Base-by-base conservation (phyloP, 2,113 vertebrate genomes). In the Pandion haliaetus region DNA sequence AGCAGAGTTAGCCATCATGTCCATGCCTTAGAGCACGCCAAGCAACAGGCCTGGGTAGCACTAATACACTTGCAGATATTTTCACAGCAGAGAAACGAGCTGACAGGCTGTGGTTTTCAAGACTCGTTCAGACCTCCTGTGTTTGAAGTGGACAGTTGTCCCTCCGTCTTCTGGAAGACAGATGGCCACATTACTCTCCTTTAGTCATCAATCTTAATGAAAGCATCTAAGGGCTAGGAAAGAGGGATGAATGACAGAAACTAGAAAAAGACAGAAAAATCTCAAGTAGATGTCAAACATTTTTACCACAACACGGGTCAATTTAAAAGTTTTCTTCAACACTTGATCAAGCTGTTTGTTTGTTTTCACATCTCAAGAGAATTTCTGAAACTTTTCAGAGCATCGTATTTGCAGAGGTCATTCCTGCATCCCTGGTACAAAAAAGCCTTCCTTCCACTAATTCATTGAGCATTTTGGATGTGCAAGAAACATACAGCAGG, bases 251-350 rank as follows among this genome's bases (percentile, higher is more conserved):
- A 59, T 24, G 26, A 55, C 86, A 87, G 59, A 67, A 62, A 50
- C 17, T 6, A 84, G 45, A 54, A 76, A 63, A 77, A 88, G 36
- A 23, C 24, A 88, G 47, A 77, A 94, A 77, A 92, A 69, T 31
- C 54, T 36, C 40, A 77, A 38, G 21, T 7, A 67, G 15, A 40
- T 23, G 19, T 28, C 71, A 72, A 85, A 63, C 16, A 19, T 67
- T 71, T 84, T 62, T 73, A 57, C 40, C 16, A 62, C 19, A 62
- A 45, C 1, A 2, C 1, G 1, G 6, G 29, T 13, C 0, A 0
- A n/a, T 45, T 59, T 50, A 84, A 20, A 81, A 44, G 13, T 24
- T 62, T 86, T 90, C 50, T 90, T 76, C 61, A 88, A 57, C 21
- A 23, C 4, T 34, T 34, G 11, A 58, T 26, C 23, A 59, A 58